Base-by-base conservation (phyloP, 2,797 vertebrate species). In the Serranus cabrilla region DNA sequence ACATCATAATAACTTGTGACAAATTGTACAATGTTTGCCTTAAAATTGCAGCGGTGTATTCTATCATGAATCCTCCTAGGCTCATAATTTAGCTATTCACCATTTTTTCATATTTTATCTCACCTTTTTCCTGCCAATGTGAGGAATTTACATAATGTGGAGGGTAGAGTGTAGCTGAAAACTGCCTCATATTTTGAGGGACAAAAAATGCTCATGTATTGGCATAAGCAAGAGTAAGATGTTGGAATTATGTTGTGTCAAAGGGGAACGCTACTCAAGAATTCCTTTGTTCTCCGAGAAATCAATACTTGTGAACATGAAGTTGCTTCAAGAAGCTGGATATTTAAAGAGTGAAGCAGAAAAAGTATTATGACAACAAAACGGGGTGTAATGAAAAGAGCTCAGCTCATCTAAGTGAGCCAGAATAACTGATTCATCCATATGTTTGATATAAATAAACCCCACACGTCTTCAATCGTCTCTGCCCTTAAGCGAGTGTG, bases 371-470 rank as follows among this genome's bases (percentile, higher is more conserved):
- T n/a, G 31, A 62, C 60, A 25, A 57, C 61, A 57, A 56, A 70
- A 63, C 17, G 0, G 6, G 54, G 16, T 2, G 3, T 39, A 74
- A 62, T 37, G 17, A 64, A 62, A 62, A 43, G 10, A 77, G 43
- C 34, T 57, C 14, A 0, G 37, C 62, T 78, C 49, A 12, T 74
- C 54, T 46, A 8, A n/a, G 47, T 55, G 63, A 73, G 62, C 69
- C 70, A 75, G 58, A 67, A 81, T 63, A 58, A 70, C 13, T 8
- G 70, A 75, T 75, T 71, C 56, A 64, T 85, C 70, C 42, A 40
- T 57, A 80, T 54, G 78, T 83, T 75, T 45, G 63, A 84, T 79
- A 68, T 71, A 76, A 88, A 89, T 77, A 74, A 60, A 73, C 63
- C 51, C 46, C 62, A 57, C 69, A 60, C 17, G 10, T 72, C 64